Conservation (phyloP, 2,888 invertebrate species). For the Caradrina kadenii region DNA sequence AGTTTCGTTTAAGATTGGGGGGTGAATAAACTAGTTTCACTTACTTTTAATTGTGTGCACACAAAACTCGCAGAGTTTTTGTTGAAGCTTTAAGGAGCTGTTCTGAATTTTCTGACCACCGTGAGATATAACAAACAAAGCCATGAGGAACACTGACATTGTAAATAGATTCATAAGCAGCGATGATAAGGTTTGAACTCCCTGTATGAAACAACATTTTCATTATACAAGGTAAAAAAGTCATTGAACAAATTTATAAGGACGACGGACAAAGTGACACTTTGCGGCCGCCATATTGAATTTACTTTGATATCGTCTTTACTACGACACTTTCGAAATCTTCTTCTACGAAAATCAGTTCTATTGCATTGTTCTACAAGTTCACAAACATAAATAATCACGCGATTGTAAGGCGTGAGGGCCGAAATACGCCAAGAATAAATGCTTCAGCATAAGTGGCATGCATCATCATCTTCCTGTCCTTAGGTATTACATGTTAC, state of each 20-base stretch:
- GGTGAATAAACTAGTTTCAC: neutral
- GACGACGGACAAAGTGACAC: neutral
- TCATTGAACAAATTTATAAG: no score
- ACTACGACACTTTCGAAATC: no score
- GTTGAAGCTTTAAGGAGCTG: constrained; percentile 58
- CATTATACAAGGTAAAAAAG: neutral
- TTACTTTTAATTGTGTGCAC: constrained; percentile 53
- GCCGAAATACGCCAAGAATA: no score
- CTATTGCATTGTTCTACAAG: no score
- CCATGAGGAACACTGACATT: constrained; percentile 56
- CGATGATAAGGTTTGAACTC: constrained; percentile 19
- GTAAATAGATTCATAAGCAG: constrained; percentile 37
- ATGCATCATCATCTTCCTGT: no score
- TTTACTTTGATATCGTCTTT: neutral
- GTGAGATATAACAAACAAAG: constrained; percentile 62
- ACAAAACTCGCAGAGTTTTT: constrained; percentile 65
- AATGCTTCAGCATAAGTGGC: no score
- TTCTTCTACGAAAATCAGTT: no score
- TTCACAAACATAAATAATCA: no score
- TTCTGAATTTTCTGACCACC: constrained; percentile 68
- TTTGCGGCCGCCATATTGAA: neutral
- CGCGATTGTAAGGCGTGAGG: no score
- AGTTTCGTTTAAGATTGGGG: no score
- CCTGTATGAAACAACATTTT: constrained; percentile 41
- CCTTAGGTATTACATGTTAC: no score